Conservation (phyloP, 2,888 invertebrate genomes). For the Drosophila kanekoi region DNA sequence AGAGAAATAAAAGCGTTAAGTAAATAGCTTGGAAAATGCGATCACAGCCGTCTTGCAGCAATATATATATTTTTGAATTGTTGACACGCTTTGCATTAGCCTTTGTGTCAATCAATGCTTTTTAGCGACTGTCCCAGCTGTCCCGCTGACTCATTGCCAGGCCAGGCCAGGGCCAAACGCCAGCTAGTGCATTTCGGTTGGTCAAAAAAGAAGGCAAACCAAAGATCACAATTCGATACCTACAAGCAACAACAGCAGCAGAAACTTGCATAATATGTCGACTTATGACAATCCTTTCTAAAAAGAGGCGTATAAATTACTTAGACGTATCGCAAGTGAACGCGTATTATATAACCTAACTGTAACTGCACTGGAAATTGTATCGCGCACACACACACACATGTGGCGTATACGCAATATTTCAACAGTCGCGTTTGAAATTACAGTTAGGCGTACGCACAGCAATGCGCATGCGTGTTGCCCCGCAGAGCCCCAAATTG, state of each 20-base stretch:
- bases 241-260: conserved; percentile 5
- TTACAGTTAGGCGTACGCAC: conserved; percentile 74
- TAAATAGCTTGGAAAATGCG: conserved; percentile 51
- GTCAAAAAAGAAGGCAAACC: neutral
- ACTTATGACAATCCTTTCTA: conserved; percentile 66
- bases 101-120: conserved; percentile 48
- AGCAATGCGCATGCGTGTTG: conserved; percentile 66
- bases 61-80: conserved; percentile 11
- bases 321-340: conserved; percentile 19
- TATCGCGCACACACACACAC: conserved; percentile 48
- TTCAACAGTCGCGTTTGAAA: conserved; percentile 67
- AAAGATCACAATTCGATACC: conserved; percentile 36
- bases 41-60: conserved; percentile 16
- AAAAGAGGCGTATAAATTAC: conserved; percentile 70
- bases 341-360: conserved; percentile 55
- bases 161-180: conserved; percentile 34
- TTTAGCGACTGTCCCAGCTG: conserved; percentile 12
- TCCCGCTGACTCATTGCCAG: conserved; percentile 54
- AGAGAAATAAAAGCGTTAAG: conserved; percentile 13
- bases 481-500: conserved; percentile 27
- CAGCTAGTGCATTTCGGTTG: conserved; percentile 32
- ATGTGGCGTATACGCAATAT: conserved; percentile 76
- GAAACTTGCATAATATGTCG: conserved; percentile 47
- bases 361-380: conserved; percentile 56
- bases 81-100: conserved; percentile 18